Base-by-base conservation (phyloP, 2,888 invertebrate genomes). In the Dascillus cervinus region DNA sequence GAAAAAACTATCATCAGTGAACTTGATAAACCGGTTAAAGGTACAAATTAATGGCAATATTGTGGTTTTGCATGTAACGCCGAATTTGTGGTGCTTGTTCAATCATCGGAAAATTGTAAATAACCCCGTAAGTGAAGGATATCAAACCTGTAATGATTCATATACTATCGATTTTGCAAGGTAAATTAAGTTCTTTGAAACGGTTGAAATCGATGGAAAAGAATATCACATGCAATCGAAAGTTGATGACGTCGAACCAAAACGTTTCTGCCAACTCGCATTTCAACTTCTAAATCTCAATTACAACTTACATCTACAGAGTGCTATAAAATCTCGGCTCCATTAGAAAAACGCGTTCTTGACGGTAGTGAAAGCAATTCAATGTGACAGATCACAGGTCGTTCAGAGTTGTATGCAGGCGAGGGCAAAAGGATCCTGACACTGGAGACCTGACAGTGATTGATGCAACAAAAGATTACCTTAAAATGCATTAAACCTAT, bases 231-330 rank as follows among this genome's bases (percentile, higher is more conserved):
- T 28, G 26, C 22, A 13, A 17, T 27, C 28, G 27, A 32, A 33
- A 33, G 28, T 28, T 33, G 23, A 33, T 19, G 33, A 33, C 34
- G 30, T 30, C 34, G 30, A 30, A 30, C 30, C 30, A 35, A 30
- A 22, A n/a, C n/a, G n/a, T n/a, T n/a, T n/a, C n/a, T n/a, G n/a
- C n/a, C n/a, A n/a, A n/a, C n/a, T n/a, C n/a, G n/a, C n/a, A n/a
- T 35, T 33, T 32, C 23, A 28, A 32, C 37, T 26, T 37, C 37
- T 22, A 37, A 37, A 29, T 32, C 37, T 28, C 27, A 37, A 37
- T 37, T 32, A 37, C 33, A 34, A 34, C 11, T 28, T 13, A 21
- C 24, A 22, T 25, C 29, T 26, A 26, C 27, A 26, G 33, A 27
- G 33, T 29, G 23, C 34, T 23, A 29, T 37, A 37, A 33, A 37